Conservation (phyloP, 2,113 vertebrate genomes). For the Penelope pileata region DNA sequence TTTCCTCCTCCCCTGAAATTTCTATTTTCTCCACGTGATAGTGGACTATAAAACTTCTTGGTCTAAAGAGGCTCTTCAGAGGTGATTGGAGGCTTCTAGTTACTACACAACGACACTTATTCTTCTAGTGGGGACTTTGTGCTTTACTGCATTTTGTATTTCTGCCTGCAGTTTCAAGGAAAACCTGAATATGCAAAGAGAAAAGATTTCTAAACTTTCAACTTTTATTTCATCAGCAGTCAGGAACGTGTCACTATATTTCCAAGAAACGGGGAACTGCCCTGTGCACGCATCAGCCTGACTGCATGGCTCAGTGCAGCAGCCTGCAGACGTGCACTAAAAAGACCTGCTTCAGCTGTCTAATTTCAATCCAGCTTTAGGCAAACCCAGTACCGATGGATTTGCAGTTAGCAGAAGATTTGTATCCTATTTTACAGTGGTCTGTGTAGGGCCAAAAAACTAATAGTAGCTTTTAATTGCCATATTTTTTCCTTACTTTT, state of each 20-base stretch:
- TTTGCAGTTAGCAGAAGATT: not conserved
- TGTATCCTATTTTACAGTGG: not conserved
- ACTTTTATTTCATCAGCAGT: not conserved
- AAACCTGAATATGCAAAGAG: not conserved
- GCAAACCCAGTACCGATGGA: not conserved
- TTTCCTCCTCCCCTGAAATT: fast-evolving
- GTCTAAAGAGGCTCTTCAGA: not conserved
- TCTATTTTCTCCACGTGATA: not conserved
- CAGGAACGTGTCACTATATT: not conserved
- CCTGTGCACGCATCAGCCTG: not conserved
- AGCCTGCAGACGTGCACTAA: not conserved
- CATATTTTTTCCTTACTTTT: not conserved
- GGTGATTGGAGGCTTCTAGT: not conserved
- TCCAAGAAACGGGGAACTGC: not conserved
- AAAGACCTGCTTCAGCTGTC: not conserved
- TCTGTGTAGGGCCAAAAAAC: not conserved
- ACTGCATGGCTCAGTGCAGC: not conserved
- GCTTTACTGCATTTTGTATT: not conserved
- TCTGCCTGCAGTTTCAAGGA: not conserved
- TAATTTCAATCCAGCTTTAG: not conserved
- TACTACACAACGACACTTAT: not conserved
- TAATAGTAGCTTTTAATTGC: not conserved
- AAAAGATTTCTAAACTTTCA: not conserved
- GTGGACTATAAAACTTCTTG: not conserved
- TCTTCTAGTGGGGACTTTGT: not conserved